These are phyloP conservation scores for Eulemur mongoz DNA, from an alignment of 2,797 vertebrate genomes.

Conservation along the genomic window DNA sequence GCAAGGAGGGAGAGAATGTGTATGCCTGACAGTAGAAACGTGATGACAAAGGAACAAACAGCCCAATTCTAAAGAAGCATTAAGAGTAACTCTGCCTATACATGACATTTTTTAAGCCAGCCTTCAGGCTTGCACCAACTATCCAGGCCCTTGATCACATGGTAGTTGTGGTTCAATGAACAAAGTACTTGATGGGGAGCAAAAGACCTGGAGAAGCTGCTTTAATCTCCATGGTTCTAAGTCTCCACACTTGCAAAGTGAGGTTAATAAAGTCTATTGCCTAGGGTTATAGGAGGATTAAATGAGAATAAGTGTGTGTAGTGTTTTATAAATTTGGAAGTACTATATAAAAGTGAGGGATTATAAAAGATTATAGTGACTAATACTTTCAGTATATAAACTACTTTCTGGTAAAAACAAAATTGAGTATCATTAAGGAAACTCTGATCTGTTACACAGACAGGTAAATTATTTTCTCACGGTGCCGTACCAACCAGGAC, in stretches of 20 bases:
- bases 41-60: background rate
- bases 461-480: background rate
- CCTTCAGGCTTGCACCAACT: background rate
- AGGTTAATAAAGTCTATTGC: background rate
- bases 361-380: background rate
- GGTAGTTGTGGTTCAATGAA: background rate
- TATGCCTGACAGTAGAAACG: rapidly evolving
- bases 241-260: background rate
- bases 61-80: background rate
- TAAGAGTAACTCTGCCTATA: background rate
- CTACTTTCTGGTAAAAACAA: background rate
- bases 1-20: background rate
- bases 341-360: background rate
- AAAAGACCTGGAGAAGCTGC: background rate
- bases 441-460: background rate
- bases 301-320: background rate
- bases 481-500: background rate
- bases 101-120: background rate
- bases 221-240: background rate
- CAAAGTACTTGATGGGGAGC: background rate
- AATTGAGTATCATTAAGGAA: background rate
- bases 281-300: background rate
- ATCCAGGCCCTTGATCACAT: background rate
- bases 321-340: background rate
- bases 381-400: background rate